Evolutionary conservation across 2,113 vertebrate genomes (phyloP), one percentile per base, ranked within the genome.

Genomic region (Corvus hawaiiensis): DNA sequence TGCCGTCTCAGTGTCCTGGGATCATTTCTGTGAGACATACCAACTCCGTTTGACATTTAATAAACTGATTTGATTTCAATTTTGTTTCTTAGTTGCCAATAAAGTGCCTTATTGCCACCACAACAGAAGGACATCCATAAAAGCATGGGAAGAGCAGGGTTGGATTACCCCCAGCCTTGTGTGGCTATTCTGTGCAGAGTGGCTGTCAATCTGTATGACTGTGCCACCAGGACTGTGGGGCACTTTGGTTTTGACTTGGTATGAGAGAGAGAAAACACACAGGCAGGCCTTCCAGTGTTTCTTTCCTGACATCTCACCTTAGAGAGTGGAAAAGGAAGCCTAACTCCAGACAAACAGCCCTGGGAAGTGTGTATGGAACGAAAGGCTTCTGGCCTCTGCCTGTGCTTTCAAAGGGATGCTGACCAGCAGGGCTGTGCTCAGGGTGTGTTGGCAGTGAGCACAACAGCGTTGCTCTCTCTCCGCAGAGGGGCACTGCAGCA

Each of bases 401-500:
- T 19, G 1, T 13, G 78, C 72, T 71, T 22, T 27, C 17, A 3
- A 13, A 37, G 35, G 20, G 67, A 13, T 3, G 49, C 10, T 72
- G 78, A 8, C 16, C 44, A 18, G 61, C 56, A 62, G 74, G 13
- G 17, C 66, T 14, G 30, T 10, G 80, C 76, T 56, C 54, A 2
- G 54, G 33, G 17, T 17, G 46, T 1, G 15, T 0, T 56, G 84
- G 61, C 64, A 43, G 46, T 0, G n/a, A 58, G 68, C 5, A 20
- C 44, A 12, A 6, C 0, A 4, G 51, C 15, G 0, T 6, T 2
- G 3, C 51, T 19, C 35, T 5, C 62, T 68, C 72, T 54, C 94
- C 71, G 9, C 90, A 32, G 73, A 91, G 91, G 77, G 96, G 77
- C 96, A 93, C 88, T 96, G 87, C 6, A 4, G 88, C n/a, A 7